Conservation (phyloP, 2,797 vertebrate species). For the Varecia variegata region DNA sequence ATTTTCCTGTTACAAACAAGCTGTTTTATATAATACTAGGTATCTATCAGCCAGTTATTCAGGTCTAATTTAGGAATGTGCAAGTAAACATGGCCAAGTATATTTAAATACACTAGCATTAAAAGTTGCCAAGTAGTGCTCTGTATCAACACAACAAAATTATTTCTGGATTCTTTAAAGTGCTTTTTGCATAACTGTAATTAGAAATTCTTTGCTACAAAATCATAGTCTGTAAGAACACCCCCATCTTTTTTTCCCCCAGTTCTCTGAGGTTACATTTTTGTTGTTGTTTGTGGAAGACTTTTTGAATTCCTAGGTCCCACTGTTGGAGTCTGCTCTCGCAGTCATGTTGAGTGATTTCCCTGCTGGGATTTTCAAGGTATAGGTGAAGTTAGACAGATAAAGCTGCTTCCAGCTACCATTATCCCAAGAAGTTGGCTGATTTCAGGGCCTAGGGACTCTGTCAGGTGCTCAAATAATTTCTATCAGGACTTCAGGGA, state of each 20-base stretch:
- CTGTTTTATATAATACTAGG: slow-evolving; percentile 55
- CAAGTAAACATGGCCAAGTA: slow-evolving; percentile 58
- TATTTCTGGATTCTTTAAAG: slow-evolving; percentile 60
- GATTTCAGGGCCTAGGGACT: neutral
- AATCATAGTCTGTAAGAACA: neutral
- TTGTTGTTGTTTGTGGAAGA: slow-evolving; percentile 11
- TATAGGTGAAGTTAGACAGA: neutral
- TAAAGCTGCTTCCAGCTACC: neutral
- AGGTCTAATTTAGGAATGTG: slow-evolving; percentile 66
- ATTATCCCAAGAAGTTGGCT: neutral
- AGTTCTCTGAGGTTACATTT: neutral
- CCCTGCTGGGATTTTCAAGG: neutral
- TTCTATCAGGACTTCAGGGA: neutral
- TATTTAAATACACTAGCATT: slow-evolving; percentile 60
- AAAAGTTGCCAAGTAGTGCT: slow-evolving; percentile 31
- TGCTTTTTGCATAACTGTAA: slow-evolving; percentile 47
- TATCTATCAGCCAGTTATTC: slow-evolving; percentile 70
- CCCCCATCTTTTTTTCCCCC: accelerated
- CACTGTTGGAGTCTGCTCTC: neutral
- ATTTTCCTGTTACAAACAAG: slow-evolving; percentile 69
- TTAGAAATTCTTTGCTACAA: slow-evolving; percentile 51
- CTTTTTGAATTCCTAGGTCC: neutral
- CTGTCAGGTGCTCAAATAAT: slow-evolving; percentile 32
- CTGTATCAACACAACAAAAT: slow-evolving; percentile 12
- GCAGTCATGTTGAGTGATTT: neutral